phyloP scores from a whole-genome alignment of 2,797 vertebrate species.

The Diplodus sargus region DNA sequence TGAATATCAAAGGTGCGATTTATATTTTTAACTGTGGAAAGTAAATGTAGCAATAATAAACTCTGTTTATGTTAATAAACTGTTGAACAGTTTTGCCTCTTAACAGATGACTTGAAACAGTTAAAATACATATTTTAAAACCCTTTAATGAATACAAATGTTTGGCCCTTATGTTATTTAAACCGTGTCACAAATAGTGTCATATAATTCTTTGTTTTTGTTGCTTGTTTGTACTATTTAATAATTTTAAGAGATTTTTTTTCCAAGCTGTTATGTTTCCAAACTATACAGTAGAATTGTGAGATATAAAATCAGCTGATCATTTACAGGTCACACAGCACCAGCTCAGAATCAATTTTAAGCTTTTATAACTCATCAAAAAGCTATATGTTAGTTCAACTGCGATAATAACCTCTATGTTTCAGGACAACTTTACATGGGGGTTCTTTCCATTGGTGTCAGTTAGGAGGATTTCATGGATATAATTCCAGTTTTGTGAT shows the following conservation, averaged over 20 bases:
- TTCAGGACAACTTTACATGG: neutral
- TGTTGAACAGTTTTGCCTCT: neutral
- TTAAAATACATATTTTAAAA: conserved; percentile 4
- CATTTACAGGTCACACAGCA: neutral
- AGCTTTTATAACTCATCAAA: neutral
- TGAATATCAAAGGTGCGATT: neutral
- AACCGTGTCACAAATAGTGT: neutral
- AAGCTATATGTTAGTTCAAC: neutral
- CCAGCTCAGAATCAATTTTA: neutral
- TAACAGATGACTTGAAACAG: neutral
- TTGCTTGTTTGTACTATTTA: neutral
- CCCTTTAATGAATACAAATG: neutral
- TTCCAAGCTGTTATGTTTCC: too few relatives aligned
- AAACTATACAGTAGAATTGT: neutral
- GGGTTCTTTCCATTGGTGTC: neutral
- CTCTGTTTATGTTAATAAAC: neutral
- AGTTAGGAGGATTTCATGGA: neutral
- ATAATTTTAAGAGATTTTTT: neutral
- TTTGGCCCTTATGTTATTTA: neutral
- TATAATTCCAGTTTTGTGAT: neutral
- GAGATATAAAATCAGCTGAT: neutral
- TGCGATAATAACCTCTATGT: neutral
- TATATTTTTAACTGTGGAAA: neutral
- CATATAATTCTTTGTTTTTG: neutral
- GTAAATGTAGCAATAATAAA: neutral